Evolutionary conservation across 2,797 vertebrate genomes (phyloP).

Genomic region (Pantherophis vulpinus): DNA sequence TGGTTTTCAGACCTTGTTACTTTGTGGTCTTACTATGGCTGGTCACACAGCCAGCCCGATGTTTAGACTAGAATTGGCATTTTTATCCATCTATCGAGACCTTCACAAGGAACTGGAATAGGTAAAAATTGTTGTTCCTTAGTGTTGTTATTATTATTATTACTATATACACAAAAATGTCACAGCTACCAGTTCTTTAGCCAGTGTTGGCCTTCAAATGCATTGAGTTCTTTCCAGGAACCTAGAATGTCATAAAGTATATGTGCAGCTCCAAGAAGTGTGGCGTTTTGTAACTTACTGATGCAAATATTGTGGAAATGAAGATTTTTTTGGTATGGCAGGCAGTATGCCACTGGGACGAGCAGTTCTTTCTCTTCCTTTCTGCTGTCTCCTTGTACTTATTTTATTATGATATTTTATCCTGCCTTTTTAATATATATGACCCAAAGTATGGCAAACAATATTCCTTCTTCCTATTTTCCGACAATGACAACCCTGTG

Average conservation of each 20-base stretch:
- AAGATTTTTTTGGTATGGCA: neutral
- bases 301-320: neutral
- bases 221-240: neutral
- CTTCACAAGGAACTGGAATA: neutral
- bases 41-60: neutral
- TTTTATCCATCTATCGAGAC: neutral
- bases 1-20: neutral
- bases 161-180: neutral
- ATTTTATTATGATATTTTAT: neutral
- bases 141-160: neutral
- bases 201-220: neutral
- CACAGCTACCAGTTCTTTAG: neutral
- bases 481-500: neutral
- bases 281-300: neutral
- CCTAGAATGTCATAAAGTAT: neutral
- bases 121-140: neutral
- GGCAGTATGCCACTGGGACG: neutral
- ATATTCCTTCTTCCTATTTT: neutral
- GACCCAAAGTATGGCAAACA: neutral
- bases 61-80: neutral
- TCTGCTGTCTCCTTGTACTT: neutral
- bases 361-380: neutral
- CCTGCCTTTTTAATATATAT: neutral
- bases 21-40: neutral
- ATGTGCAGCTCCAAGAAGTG: neutral